Base-by-base conservation (phyloP, 2,888 invertebrate species). In the Sarcophaga caerulescens region DNA sequence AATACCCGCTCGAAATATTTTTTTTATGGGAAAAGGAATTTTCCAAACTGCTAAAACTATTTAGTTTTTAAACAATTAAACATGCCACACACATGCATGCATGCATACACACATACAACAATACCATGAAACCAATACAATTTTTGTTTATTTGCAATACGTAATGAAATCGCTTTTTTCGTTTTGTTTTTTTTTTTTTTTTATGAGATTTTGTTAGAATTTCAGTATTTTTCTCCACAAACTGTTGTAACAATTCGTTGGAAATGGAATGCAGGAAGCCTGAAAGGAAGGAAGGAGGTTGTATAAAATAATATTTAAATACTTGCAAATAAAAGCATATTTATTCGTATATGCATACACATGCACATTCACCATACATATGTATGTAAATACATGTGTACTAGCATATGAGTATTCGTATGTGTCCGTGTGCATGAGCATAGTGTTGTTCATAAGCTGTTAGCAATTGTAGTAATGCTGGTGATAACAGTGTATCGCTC, bases 91-190 rank as follows among this genome's bases (percentile, higher is more conserved):
- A 52, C 10, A 12, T 47, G 14, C 47, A 47, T 5, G 2, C 45
- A 11, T 0, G 3, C 1, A 25, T 47, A 12, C 17, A 52, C 14
- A 14, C 52, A 17, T 52, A 60, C 8, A 63, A 80, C 45, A 8
- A 68, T 59, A 47, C 59, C n/a, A 59, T 66, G 25, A 73, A 80
- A 57, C 80, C 60, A 73, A 80, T 80, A 66, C 59, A 57, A 59
- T 25, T 68, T 44, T 65, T 63, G 44, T 66, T 73, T 59, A 80
- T 80, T 80, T 74, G n/a, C 47, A 74, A 45, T 60, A 59, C 21
- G 59, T 60, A 19, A 19, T 8, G 11, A 57, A 25, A 57, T 70
- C 52, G 52, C 52, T 52, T 52, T 52, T 12, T 12, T 52, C 4
- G 0, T 1, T 35, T 0, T 10, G 35, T 35, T 35, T 35, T 1